Conservation (phyloP, 2,113 vertebrate species). For the Uria lomvia region DNA sequence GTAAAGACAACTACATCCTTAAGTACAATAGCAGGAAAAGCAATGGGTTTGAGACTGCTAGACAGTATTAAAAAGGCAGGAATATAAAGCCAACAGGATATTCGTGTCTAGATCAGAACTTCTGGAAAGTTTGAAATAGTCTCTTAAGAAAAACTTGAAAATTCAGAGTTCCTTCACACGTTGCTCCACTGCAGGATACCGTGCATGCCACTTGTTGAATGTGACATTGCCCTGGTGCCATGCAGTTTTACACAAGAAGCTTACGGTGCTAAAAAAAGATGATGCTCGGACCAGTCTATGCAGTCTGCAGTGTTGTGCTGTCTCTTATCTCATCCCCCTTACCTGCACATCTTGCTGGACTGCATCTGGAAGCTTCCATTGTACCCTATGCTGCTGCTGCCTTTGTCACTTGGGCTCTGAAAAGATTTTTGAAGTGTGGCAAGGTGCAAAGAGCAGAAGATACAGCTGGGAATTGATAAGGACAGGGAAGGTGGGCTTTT, state of each 20-base stretch:
- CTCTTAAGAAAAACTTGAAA: background rate
- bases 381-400: background rate
- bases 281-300: background rate
- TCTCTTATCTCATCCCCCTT: background rate
- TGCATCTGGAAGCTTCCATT: background rate
- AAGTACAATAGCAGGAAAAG: background rate
- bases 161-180: background rate
- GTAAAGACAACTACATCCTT: background rate
- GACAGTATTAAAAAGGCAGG: background rate
- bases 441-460: background rate
- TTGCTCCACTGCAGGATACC: background rate
- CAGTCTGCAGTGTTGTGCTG: background rate
- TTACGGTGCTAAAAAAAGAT: background rate
- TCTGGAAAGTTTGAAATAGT: background rate
- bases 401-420: background rate
- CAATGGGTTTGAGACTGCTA: background rate
- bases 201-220: background rate
- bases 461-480: background rate
- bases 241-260: background rate
- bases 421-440: background rate
- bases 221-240: background rate
- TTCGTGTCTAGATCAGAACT: background rate
- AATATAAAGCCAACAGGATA: background rate
- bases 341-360: background rate
- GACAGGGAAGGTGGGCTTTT: background rate